These are phyloP conservation scores for Taxidea taxus DNA, from an alignment of 2,113 vertebrate species.

Conservation along the genomic window DNA sequence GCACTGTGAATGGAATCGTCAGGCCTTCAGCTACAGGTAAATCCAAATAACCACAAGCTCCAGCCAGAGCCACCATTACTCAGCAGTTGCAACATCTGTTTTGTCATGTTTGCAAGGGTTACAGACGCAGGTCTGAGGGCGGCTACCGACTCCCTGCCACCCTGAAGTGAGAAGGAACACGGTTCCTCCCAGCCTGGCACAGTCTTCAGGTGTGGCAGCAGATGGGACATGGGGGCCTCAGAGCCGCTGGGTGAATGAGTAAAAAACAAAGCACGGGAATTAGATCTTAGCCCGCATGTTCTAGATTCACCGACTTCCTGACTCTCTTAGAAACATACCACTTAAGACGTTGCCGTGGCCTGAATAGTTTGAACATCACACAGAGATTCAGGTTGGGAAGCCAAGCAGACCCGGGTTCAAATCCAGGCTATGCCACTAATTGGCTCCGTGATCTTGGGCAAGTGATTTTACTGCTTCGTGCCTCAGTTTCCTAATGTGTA, in stretches of 20 bases:
- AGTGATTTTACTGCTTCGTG: not conserved
- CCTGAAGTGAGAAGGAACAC: not conserved
- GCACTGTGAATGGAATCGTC: not conserved
- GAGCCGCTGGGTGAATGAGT: not conserved
- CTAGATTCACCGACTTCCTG: not conserved
- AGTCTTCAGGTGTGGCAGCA: not conserved
- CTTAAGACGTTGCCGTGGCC: not conserved
- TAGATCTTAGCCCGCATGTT: not conserved
- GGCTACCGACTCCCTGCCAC: not conserved
- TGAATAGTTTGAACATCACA: not conserved
- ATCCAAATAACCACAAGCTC: conserved; percentile 14
- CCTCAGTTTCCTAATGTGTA: not conserved
- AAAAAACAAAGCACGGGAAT: not conserved
- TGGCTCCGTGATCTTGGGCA: not conserved
- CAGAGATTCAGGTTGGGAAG: not conserved
- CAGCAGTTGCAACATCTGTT: not conserved
- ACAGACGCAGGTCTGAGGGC: not conserved
- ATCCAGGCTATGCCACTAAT: not conserved
- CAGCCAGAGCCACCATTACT: conserved; percentile 5
- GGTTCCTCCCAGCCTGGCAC: not conserved
- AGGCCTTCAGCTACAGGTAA: not conserved
- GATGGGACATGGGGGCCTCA: not conserved
- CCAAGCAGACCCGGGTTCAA: not conserved
- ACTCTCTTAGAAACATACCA: not conserved
- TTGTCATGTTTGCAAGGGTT: not conserved